These are phyloP conservation scores for Cerastis rubricosa DNA, from an alignment of 2,888 invertebrate species.

Conservation along the genomic window DNA sequence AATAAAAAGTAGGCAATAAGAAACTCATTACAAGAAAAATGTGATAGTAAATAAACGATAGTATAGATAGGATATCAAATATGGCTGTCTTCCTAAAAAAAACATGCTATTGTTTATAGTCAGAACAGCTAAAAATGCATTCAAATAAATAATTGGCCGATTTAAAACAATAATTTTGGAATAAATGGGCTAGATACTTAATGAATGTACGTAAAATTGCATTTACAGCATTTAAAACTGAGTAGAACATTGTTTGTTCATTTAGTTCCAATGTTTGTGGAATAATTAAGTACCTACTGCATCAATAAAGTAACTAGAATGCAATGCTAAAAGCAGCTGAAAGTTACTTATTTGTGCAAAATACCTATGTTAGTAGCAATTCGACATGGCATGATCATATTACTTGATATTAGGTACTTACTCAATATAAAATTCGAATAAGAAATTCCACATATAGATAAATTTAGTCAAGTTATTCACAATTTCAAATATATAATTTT, in stretches of 20 bases:
- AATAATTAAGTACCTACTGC: background rate
- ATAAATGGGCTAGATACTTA: conserved; percentile 55
- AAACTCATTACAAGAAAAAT: conserved; percentile 66
- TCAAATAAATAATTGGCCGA: conserved; percentile 27
- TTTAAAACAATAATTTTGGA: conserved; percentile 35
- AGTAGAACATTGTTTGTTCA: background rate
- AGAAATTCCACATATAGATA: background rate
- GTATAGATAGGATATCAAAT: conserved; percentile 61
- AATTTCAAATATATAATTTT: no score
- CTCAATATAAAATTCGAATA: background rate
- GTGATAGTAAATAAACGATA: conserved; percentile 65
- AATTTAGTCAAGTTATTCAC: background rate
- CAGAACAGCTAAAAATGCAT: conserved; percentile 26
- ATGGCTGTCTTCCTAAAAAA: conserved; percentile 47
- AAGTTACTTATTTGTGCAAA: background rate
- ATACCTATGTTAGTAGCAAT: background rate
- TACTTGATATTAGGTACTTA: conserved; percentile 10
- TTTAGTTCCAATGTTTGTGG: conserved; percentile 2
- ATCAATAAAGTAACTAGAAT: background rate
- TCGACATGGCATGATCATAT: background rate
- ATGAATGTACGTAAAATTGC: conserved; percentile 15
- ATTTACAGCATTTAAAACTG: conserved; percentile 15
- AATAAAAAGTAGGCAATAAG: conserved; percentile 60
- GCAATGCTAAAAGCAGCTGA: background rate
- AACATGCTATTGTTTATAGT: conserved; percentile 43